phyloP scores from a whole-genome alignment of 2,113 vertebrate genomes.

The Coracopsis vasa region DNA sequence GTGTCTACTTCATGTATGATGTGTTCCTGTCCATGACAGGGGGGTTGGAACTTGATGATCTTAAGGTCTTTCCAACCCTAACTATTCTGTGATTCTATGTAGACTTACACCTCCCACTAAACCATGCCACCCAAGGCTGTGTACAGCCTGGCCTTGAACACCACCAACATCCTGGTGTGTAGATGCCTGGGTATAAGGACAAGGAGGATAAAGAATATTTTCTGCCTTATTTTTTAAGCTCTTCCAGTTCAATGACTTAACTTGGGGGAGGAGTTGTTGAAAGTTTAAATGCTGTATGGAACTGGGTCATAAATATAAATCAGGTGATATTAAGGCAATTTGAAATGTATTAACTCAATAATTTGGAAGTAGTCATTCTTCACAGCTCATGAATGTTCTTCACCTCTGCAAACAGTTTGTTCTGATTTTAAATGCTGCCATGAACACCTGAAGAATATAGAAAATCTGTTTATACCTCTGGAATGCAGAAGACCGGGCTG shows the following conservation, averaged over 20 bases:
- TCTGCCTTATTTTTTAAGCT: background rate
- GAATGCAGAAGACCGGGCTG: background rate
- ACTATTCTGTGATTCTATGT: background rate
- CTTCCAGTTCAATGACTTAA: background rate
- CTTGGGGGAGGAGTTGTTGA: background rate
- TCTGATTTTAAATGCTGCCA: background rate
- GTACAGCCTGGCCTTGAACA: no score
- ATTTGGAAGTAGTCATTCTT: slow-evolving; percentile 45
- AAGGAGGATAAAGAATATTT: background rate
- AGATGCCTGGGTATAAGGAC: background rate
- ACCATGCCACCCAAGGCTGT: no score
- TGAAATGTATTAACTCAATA: slow-evolving; percentile 33
- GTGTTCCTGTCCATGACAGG: background rate
- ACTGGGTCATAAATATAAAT: slow-evolving; percentile 29
- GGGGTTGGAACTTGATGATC: background rate
- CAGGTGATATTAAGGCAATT: slow-evolving; percentile 26
- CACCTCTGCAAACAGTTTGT: slow-evolving; percentile 22
- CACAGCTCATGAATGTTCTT: slow-evolving; percentile 25
- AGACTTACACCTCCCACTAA: no score
- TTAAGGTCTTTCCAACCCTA: background rate
- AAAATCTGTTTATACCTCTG: background rate
- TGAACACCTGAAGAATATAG: background rate
- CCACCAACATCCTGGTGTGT: background rate
- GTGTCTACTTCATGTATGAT: background rate
- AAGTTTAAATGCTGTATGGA: background rate